phyloP scores from a whole-genome alignment of 2,888 invertebrate species.

The Perdita meconis region DNA sequence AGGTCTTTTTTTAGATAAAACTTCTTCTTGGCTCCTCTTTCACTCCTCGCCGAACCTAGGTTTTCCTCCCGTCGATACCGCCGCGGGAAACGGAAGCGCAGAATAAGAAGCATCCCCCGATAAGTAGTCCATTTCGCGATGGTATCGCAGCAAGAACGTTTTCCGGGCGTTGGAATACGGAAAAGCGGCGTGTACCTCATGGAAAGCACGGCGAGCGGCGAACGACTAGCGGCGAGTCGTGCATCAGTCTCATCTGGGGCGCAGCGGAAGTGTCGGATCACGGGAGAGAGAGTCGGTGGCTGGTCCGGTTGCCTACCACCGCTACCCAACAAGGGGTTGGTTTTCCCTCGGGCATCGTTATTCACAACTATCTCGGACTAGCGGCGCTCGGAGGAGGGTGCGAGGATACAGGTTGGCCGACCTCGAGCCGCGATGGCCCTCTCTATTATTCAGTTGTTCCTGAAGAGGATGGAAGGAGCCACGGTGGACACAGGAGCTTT shows the following conservation, averaged over 20 bases:
- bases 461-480: conserved; percentile 51
- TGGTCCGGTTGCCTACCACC: conserved; percentile 50
- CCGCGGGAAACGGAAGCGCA: conserved; percentile 18
- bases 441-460: conserved; percentile 72
- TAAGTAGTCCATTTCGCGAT: conserved; percentile 40
- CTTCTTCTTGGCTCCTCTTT: conserved; percentile 9
- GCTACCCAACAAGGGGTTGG: conserved; percentile 64
- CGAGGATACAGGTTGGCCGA: conserved; percentile 62
- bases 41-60: neutral
- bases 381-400: conserved; percentile 51
- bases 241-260: conserved; percentile 8
- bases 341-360: conserved; percentile 76
- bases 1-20: conserved; percentile 18
- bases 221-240: conserved; percentile 22
- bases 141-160: conserved; percentile 21
- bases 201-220: conserved; percentile 43
- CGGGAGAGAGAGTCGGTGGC: conserved; percentile 56
- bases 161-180: conserved; percentile 16
- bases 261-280: conserved; percentile 39
- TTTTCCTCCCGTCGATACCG: conserved; percentile 13
- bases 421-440: conserved; percentile 59
- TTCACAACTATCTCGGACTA: conserved; percentile 74
- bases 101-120: conserved; percentile 28
- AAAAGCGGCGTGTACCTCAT: conserved; percentile 28
- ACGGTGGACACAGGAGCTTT: conserved; percentile 23